Evolutionary conservation across 2,113 vertebrate genomes (phyloP), one percentile per base, ranked within the genome.

Genomic region (Aegotheles bennettii): DNA sequence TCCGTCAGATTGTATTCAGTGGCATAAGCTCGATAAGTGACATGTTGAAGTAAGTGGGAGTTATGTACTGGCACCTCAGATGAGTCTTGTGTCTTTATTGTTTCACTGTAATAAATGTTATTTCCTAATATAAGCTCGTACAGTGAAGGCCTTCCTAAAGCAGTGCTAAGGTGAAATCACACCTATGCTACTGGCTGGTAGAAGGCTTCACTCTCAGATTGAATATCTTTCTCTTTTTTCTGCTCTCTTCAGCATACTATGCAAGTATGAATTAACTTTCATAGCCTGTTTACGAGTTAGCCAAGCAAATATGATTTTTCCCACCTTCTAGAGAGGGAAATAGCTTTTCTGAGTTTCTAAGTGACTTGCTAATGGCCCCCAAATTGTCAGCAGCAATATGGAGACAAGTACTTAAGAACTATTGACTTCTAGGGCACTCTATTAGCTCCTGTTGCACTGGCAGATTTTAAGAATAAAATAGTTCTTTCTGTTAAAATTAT

Each of bases 311-410:
- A 70, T 24, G 36, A 84, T 90, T 90, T 86, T 53, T 18, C 24
- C 29, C 31, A 25, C 91, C 82, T 90, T 65, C 24, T 19, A 45
- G 70, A 48, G 53, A 38, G 50, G 7, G 38, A 57, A 92, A 86
- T 9, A 69, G 71, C 83, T 88, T 73, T 69, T 28, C 68, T 86
- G 54, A 53, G 38, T 73, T 88, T 65, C 38, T 64, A 31, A 92
- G 75, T 77, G 71, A 88, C 79, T 88, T 90, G 68, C 43, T 93
- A 91, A 94, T 57, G 82, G 94, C 21, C 53, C 35, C 57, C 11
- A 2, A 79, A 76, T 70, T 90, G 61, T 85, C 85, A 79, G 61
- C 16, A 77, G 45, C 67, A 75, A 51, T 47, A 51, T 69, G 85
- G 71, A 90, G 87, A 73, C 50, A 61, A 90, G 71, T 57, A 50